Evolutionary conservation across 2,797 vertebrate species (phyloP), one percentile per base, ranked within the genome.

Genomic region (Xenentodon cancila): DNA sequence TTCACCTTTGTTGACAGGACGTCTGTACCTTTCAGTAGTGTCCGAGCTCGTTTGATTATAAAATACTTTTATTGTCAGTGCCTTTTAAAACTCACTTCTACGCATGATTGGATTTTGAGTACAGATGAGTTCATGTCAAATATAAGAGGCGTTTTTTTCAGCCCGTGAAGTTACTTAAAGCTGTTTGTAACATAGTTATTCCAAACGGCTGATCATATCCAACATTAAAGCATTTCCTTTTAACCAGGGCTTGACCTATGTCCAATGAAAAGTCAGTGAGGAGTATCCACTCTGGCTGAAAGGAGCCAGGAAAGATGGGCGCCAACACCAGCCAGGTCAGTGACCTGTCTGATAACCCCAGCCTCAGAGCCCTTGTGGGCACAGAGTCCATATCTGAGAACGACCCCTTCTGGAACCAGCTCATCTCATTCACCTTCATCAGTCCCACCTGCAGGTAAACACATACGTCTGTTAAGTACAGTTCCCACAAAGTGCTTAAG

Each of bases 371-470:
- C 66, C 85, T 99, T 48, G 94, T 97, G 7, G 97, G 96, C 70
- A 89, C 94, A 0, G 95, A 97, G 59, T 84, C 95, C 25, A 92
- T 99, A 80, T 98, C 97, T 0, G 95, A 96, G 86, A 99, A 99
- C 59, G 97, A 98, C 71, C 98, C 97, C 0, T 99, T 99, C 90
- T 99, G 97, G 98, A 99, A 99, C 86, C 98, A 99, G 85, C 96
- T 99, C 66, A 95, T 99, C 71, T 99, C 97, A 0, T 99, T 99
- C 76, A 97, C 95, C 53, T 97, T 99, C 75, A 94, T 95, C 52
- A 94, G 96, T 74, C 97, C 97, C 25, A 96, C 95, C 18, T 93
- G 94, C 95, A 97, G 97, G 98, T 99, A 92, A 89, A 81, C 51
- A 2, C 7, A 42, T 13, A 3, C 0, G 37, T 30, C 1, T 16